Evolutionary conservation across 2,113 vertebrate species (phyloP).

Genomic region (Sigmodon hispidus): DNA sequence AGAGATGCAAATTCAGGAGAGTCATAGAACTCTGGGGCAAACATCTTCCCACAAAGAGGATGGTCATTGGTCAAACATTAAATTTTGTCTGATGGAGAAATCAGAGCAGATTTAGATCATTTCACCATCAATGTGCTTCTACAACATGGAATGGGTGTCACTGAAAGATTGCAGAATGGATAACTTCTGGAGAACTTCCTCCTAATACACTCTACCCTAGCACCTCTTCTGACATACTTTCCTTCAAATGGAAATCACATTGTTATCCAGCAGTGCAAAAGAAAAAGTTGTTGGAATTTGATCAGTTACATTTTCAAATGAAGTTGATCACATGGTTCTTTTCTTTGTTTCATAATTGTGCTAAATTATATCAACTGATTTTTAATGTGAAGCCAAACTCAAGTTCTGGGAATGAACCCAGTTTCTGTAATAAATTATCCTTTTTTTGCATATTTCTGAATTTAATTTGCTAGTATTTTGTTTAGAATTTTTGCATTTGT

Average conservation of each 20-base stretch:
- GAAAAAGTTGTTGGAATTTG: conserved; percentile 31
- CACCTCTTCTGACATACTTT: not conserved
- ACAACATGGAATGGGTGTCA: not conserved
- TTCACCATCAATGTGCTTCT: not conserved
- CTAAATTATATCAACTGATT: conserved; percentile 66
- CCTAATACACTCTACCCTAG: not conserved
- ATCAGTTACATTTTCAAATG: conserved; percentile 45
- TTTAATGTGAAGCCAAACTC: conserved; percentile 64
- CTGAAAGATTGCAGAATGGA: not conserved
- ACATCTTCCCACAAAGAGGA: not conserved
- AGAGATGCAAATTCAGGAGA: not conserved
- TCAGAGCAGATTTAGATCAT: not conserved
- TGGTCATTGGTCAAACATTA: not conserved
- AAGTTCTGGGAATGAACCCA: conserved; percentile 70
- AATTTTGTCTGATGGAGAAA: not conserved
- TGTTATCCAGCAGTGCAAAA: conserved; percentile 1
- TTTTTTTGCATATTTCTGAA: conserved; percentile 68
- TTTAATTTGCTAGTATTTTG: conserved; percentile 71
- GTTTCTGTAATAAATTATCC: conserved; percentile 57
- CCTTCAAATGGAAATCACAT: not conserved
- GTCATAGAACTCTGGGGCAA: not conserved
- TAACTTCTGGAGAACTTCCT: not conserved
- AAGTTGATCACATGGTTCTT: not conserved
- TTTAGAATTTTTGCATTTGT: conserved; percentile 60
- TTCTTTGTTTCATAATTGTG: conserved; percentile 48